phyloP scores from a whole-genome alignment of 2,888 invertebrate species.

The Mayetiola destructor region DNA sequence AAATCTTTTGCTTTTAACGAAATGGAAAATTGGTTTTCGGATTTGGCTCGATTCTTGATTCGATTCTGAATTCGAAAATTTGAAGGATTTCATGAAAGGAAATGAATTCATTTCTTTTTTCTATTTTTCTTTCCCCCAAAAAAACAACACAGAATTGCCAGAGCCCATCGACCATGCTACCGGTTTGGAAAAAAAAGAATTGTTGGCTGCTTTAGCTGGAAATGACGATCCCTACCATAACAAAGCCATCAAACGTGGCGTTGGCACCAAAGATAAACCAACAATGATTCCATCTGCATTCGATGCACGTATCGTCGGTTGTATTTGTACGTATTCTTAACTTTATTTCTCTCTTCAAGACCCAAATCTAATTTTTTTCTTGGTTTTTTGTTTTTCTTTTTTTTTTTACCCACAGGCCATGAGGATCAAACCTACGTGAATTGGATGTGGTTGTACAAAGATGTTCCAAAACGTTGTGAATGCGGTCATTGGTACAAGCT shows the following conservation, averaged over 20 bases:
- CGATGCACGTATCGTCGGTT: slow-evolving; percentile 81
- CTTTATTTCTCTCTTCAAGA: neutral
- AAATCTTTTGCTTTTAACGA: neutral
- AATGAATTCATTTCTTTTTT: no score
- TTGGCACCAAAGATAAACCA: slow-evolving; percentile 71
- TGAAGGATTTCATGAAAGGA: no score
- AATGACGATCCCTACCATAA: slow-evolving; percentile 79
- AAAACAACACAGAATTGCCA: slow-evolving; percentile 63
- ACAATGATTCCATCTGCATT: slow-evolving; percentile 83
- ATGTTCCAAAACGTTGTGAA: slow-evolving; percentile 78
- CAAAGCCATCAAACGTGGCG: slow-evolving; percentile 64
- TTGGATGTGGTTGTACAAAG: slow-evolving; percentile 93
- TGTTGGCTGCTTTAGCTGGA: slow-evolving; percentile 72
- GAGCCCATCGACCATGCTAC: slow-evolving; percentile 88
- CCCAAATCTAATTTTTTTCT: neutral
- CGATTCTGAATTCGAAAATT: no score
- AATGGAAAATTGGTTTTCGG: no score
- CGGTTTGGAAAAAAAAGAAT: slow-evolving; percentile 80
- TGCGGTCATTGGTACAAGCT: slow-evolving; percentile 97
- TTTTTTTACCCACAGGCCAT: slow-evolving; percentile 44
- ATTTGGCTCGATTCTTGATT: no score
- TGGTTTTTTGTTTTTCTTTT: neutral
- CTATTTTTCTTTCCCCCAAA: no score
- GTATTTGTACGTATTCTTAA: slow-evolving; percentile 55
- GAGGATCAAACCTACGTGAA: slow-evolving; percentile 79